These are phyloP conservation scores for Tigriopus californicus DNA, from an alignment of 2,888 invertebrate species.

Conservation along the genomic window DNA sequence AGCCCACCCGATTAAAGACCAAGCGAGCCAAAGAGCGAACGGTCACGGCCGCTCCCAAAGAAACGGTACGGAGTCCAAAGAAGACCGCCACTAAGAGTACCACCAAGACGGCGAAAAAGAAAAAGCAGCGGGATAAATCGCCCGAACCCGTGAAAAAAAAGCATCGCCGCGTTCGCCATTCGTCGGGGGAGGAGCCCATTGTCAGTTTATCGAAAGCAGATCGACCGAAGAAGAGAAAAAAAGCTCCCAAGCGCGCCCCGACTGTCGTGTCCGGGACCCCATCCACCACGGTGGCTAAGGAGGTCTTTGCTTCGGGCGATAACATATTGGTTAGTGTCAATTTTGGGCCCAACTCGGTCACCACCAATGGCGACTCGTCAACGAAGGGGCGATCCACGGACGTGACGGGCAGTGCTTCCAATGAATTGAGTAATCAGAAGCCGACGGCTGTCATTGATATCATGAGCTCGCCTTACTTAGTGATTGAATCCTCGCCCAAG, in stretches of 20 bases:
- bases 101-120: background rate
- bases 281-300: constrained; percentile 34
- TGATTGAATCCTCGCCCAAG: constrained; percentile 8
- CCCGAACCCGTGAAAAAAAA: background rate
- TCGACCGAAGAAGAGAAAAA: background rate
- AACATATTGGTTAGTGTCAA: constrained; percentile 82
- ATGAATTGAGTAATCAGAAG: constrained; percentile 16
- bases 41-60: no score
- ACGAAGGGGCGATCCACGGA: constrained; percentile 12
- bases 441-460: constrained; percentile 20
- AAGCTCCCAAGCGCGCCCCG: background rate
- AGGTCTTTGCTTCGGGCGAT: constrained; percentile 78
- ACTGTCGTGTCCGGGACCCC: background rate
- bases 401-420: constrained; percentile 12
- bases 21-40: no score
- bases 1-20: background rate
- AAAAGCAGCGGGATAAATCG: background rate
- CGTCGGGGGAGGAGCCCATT: background rate
- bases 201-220: background rate
- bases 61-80: no score
- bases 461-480: constrained; percentile 40
- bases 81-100: background rate
- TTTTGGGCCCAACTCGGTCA: constrained; percentile 34
- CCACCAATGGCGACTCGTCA: constrained; percentile 14
- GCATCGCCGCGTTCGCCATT: background rate